A percentile compares a stretch with the other conserved stretches of the same genome.
Evolutionary conservation across 30 jellyfish, hydroid and myxozoan species (phyloP).

Genomic region (Turritopsis rubra): DNA sequence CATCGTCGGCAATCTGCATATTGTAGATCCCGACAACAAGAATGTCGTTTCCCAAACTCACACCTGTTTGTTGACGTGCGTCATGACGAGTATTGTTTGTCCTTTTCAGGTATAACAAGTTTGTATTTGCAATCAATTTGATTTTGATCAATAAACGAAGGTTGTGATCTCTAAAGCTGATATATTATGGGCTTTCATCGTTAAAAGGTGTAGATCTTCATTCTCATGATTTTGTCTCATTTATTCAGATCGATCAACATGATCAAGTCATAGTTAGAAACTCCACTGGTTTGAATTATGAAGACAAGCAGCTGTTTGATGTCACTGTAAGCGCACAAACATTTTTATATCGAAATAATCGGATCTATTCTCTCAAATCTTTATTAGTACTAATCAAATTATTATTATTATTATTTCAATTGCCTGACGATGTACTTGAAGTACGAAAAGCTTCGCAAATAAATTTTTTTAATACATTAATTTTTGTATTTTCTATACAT

Average conservation of each 20-base stretch:
- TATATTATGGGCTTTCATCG: too few relatives aligned
- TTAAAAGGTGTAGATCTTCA: too few relatives aligned
- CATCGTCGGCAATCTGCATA: conserved; percentile 48
- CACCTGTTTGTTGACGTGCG: conserved; percentile 13
- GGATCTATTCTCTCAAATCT: too few relatives aligned
- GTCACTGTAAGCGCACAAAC: neutral
- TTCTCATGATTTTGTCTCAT: too few relatives aligned
- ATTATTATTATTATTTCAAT: too few relatives aligned
- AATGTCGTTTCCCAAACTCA: conserved; percentile 14
- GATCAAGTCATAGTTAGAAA: neutral
- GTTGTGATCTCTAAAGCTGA: neutral
- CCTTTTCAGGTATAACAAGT: neutral
- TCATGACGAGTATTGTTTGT: neutral
- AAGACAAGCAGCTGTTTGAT: neutral
- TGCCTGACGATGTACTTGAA: too few relatives aligned
- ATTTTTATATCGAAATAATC: neutral
- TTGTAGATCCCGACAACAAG: conserved; percentile 69
- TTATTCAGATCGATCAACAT: neutral
- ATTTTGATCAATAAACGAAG: neutral
- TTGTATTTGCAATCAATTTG: neutral
- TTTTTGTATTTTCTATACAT: too few relatives aligned
- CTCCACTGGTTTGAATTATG: conserved; percentile 13
- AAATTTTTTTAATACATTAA: too few relatives aligned
- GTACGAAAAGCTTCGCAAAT: too few relatives aligned
- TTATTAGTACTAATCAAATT: too few relatives aligned